phyloP scores from a whole-genome alignment of 2,113 vertebrate species.

The Carettochelys insculpta region DNA sequence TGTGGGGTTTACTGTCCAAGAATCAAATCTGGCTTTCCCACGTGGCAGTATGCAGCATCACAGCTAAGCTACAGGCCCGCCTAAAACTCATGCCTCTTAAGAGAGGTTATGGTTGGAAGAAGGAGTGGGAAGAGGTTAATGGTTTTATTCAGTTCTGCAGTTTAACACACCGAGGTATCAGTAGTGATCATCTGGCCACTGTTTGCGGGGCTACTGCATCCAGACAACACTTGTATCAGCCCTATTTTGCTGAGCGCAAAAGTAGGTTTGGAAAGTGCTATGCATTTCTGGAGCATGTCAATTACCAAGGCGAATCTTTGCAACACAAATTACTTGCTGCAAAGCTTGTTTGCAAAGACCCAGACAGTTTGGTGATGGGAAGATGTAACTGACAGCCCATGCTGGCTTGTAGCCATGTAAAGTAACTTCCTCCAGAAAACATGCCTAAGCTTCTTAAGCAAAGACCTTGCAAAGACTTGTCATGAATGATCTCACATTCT shows the following conservation, averaged over 20 bases:
- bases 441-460: background rate
- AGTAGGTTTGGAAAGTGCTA: background rate
- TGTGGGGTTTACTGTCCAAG: background rate
- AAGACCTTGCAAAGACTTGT: background rate
- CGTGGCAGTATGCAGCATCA: background rate
- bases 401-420: background rate
- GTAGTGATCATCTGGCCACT: background rate
- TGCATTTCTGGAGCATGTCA: rapidly evolving
- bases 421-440: background rate
- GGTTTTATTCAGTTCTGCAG: rapidly evolving
- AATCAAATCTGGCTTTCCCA: background rate
- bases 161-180: background rate
- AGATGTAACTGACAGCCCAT: background rate
- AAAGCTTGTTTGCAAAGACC: background rate
- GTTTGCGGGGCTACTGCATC: background rate
- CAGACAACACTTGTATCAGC: background rate
- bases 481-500: background rate
- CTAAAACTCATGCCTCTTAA: background rate
- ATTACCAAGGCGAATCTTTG: background rate
- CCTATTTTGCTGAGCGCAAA: rapidly evolving
- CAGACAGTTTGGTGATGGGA: background rate
- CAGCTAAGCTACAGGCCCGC: background rate
- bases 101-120: background rate
- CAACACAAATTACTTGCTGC: background rate
- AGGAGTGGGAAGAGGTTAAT: background rate